Evolutionary conservation across 2,113 vertebrate genomes (phyloP), one percentile per base, ranked within the genome.

Genomic region (Dicrurus megarhynchus): DNA sequence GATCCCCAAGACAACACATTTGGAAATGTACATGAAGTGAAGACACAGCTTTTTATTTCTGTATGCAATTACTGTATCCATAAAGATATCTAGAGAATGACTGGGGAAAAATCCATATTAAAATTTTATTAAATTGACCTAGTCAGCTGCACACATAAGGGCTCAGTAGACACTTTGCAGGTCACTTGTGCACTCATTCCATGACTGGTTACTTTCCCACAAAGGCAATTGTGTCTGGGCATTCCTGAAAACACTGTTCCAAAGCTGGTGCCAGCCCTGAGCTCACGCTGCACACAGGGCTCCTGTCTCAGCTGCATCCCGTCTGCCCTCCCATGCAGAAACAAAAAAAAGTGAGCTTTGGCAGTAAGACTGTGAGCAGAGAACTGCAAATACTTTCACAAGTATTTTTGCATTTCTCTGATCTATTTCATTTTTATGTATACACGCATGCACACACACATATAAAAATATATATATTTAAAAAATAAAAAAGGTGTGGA

Each of bases 181-280:
- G 67, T 76, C 67, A 60, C 47, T 60, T 64, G 44, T 65, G 50
- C 41, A 61, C 30, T 55, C 83, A 75, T 68, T 65, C 84, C 85
- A 15, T 1, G 24, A 71, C 26, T 41, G 39, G 60, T 32, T 37
- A 35, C 46, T 59, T 32, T 53, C 46, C 49, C 13, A 83, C 37
- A 83, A 87, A 73, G 55, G 35, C 78, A 70, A 41, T 50, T 47
- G 79, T 81, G 79, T 57, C 46, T 59, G 57, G 35, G 71, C 63
- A 67, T 47, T 88, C 67, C n/a, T 77, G 55, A 47, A 77, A 94
- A 70, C 21, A 2, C 2, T 59, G 87, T 55, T 46, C 84, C 64
- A 28, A 65, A 52, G 81, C 4, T 20, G 63, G 87, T 91, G 94
- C 90, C 94, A 95, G 93, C 87, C 78, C 87, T 90, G 79, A 85